Evolutionary conservation across 2,797 vertebrate species (phyloP), one percentile per base, ranked within the genome.

Genomic region (Sciurus carolinensis): DNA sequence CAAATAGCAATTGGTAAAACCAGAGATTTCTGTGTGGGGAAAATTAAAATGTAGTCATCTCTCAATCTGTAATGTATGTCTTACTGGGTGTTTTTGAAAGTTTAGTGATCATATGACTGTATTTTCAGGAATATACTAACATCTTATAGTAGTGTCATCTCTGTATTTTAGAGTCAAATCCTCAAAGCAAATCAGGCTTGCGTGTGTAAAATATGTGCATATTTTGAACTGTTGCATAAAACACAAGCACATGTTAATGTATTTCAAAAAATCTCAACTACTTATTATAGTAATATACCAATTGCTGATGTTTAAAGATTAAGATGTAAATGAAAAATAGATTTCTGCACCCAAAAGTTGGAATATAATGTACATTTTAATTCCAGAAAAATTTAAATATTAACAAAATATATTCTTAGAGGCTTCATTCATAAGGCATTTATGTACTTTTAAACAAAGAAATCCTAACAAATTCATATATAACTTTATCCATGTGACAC

Each of bases 121-220:
- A 54, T 96, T 92, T 92, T 81, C 75, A 76, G 84, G 88, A 97
- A 81, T 88, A 76, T 75, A 95, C 94, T 87, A 77, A 79, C 42
- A 73, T 91, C 75, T 95, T 97, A 91, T 26, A 92, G 20, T 83
- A 71, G 39, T 50, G 62, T 94, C 85, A 81, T 76, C 59, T 94
- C 66, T 92, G 62, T 89, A 75, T 72, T 94, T 96, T 87, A 95
- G 80, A 95, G 36, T 24, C 59, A 87, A 90, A 93, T 88, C 13
- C 72, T 95, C 75, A 96, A 95, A 96, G 95, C 91, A 95, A 96
- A 92, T 96, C 57, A 94, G 71, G 59, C n/a, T 81, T 92, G 71
- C 84, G 30, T 86, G 8, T 79, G 18, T 91, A 86, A 97, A 97
- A 97, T 95, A 96, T 97, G 92, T 97, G 64, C 90, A 96, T 97